phyloP scores from a whole-genome alignment of 2,888 invertebrate species.

The Apodemia hepburni region DNA sequence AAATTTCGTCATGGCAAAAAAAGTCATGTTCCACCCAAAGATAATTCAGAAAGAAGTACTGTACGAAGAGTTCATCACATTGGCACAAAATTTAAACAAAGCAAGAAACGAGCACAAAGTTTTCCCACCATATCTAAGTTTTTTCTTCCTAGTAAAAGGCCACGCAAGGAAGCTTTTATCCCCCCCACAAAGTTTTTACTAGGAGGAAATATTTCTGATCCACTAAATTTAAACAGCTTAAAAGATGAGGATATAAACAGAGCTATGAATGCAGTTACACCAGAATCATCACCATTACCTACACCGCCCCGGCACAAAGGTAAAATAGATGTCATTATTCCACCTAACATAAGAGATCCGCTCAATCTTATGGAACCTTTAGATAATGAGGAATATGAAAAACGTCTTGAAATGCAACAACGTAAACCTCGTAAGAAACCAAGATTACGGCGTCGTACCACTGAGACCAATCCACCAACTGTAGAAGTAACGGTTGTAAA shows the following conservation, averaged over 20 bases:
- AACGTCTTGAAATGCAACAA: slow-evolving; percentile 86
- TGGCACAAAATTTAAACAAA: slow-evolving; percentile 69
- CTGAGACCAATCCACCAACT: slow-evolving; percentile 63
- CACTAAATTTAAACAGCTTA: slow-evolving; percentile 94
- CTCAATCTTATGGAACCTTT: slow-evolving; percentile 90
- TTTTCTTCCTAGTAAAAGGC: slow-evolving; percentile 86
- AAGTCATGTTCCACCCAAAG: slow-evolving; percentile 59
- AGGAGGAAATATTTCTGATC: slow-evolving; percentile 97
- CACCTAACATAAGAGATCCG: slow-evolving; percentile 95
- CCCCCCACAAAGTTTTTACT: slow-evolving; percentile 96
- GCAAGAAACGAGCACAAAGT: slow-evolving; percentile 84
- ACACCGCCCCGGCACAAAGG: slow-evolving; percentile 89
- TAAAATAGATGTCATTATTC: slow-evolving; percentile 94
- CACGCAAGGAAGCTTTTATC: slow-evolving; percentile 87
- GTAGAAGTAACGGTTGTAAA: slow-evolving; percentile 44
- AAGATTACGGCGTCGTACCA: slow-evolving; percentile 74
- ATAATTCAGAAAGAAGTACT: slow-evolving; percentile 57
- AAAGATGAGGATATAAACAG: slow-evolving; percentile 89
- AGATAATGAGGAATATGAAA: slow-evolving; percentile 91
- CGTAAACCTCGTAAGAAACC: slow-evolving; percentile 84
- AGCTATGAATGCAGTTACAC: slow-evolving; percentile 94
- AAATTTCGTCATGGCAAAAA: slow-evolving; percentile 71
- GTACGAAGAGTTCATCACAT: slow-evolving; percentile 64
- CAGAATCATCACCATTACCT: slow-evolving; percentile 94
- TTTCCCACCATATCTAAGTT: slow-evolving; percentile 86